Percentiles rank a stretch among this genome's conserved stretches.
Conservation (phyloP, 2,113 vertebrate species). For the Ginglymostoma cirratum region DNA sequence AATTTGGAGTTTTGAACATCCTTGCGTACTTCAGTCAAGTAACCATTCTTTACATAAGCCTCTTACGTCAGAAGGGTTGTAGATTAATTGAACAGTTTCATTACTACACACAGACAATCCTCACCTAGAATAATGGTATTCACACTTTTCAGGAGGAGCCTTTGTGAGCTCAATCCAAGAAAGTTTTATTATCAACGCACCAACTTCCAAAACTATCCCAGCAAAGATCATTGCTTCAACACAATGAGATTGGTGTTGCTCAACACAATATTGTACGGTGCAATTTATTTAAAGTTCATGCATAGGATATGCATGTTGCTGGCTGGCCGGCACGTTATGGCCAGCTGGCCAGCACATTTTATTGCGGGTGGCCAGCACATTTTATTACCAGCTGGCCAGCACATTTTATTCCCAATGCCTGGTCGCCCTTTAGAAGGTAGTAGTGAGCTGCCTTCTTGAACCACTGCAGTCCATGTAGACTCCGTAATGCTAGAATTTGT, state of each 20-base stretch:
- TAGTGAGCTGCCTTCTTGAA: no score
- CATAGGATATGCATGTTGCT: no score
- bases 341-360: no score
- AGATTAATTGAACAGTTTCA: no score
- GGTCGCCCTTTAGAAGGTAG: no score
- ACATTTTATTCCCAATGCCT: no score
- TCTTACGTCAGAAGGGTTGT: background rate
- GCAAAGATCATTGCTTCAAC: background rate
- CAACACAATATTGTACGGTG: background rate
- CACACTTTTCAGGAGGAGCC: background rate
- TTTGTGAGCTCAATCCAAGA: background rate
- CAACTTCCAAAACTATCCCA: background rate
- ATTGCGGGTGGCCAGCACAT: no score
- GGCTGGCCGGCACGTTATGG: no score
- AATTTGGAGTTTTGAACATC: background rate
- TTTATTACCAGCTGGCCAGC: no score
- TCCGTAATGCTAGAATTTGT: no score
- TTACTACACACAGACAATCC: background rate
- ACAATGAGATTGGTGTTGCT: background rate
- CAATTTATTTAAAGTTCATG: no score
- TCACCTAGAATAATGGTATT: background rate
- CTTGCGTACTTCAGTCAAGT: background rate
- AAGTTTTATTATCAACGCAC: background rate
- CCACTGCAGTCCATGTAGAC: no score
- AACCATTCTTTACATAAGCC: background rate